These are phyloP conservation scores for Lithophane ornitopus DNA, from an alignment of 2,888 invertebrate genomes.

Conservation along the genomic window DNA sequence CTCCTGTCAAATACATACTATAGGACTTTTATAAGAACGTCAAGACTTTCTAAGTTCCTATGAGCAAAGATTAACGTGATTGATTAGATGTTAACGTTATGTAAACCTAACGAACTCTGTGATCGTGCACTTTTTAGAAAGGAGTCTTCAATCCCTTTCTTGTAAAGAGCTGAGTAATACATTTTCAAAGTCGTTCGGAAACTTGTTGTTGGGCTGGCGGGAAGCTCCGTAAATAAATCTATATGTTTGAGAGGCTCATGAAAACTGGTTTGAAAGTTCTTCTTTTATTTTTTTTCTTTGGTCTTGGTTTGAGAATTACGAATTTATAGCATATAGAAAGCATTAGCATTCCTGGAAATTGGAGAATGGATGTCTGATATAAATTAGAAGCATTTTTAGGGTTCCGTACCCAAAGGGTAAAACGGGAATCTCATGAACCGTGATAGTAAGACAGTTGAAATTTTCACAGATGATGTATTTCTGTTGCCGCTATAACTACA, in stretches of 20 bases:
- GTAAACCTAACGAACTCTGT: constrained; percentile 34
- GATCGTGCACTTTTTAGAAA: constrained; percentile 44
- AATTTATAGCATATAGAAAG: neutral
- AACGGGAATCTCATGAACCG: too few relatives aligned
- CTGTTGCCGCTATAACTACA: too few relatives aligned
- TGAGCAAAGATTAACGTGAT: constrained; percentile 60
- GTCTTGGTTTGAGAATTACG: constrained; percentile 10
- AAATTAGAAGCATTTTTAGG: too few relatives aligned
- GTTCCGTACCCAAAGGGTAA: too few relatives aligned
- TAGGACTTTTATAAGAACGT: constrained; percentile 30
- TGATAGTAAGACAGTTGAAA: too few relatives aligned
- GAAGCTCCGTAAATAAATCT: constrained; percentile 43
- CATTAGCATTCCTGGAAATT: constrained; percentile 17
- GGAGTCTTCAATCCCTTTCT: constrained; percentile 24
- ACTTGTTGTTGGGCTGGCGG: constrained; percentile 32
- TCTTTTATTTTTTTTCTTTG: constrained; percentile 45
- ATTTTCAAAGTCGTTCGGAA: constrained; percentile 46
- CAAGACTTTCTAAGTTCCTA: constrained; percentile 55
- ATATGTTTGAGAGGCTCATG: constrained; percentile 27
- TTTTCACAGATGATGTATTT: too few relatives aligned
- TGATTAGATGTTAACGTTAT: constrained; percentile 58
- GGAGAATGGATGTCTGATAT: constrained; percentile 13
- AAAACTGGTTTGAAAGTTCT: constrained; percentile 53
- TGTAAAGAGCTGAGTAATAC: constrained; percentile 36
- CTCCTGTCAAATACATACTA: constrained; percentile 28